Conservation (phyloP, 2,113 vertebrate species). For the Seriola aureovittata region DNA sequence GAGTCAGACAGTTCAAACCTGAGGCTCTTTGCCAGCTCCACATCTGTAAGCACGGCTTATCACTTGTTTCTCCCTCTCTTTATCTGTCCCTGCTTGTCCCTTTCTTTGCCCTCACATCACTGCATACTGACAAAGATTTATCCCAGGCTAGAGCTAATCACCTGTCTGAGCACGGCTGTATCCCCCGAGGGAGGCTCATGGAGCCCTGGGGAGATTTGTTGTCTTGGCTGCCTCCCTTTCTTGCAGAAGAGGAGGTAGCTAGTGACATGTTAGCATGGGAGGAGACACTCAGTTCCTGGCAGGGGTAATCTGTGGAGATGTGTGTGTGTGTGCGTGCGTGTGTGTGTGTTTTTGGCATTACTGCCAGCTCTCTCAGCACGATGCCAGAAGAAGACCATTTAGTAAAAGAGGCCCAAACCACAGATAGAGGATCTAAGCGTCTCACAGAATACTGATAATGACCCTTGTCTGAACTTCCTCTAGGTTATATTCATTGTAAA, state of each 20-base stretch:
- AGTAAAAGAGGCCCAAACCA: conserved; percentile 31
- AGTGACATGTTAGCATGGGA: conserved; percentile 50
- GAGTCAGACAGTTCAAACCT: conserved; percentile 43
- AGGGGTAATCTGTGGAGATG: conserved; percentile 59
- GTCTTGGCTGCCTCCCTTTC: conserved; percentile 46
- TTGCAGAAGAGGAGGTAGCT: conserved; percentile 44
- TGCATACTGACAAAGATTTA: conserved; percentile 49
- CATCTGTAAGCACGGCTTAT: conserved; percentile 55
- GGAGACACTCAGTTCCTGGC: conserved; percentile 44
- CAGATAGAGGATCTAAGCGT: conserved; percentile 18
- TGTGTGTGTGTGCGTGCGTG: conserved; percentile 38
- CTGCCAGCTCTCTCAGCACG: conserved; percentile 47
- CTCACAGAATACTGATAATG: conserved; percentile 46
- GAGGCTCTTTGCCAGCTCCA: conserved; percentile 42
- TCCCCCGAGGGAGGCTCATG: conserved; percentile 5
- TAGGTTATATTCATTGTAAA: not conserved
- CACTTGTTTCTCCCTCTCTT: conserved; percentile 28
- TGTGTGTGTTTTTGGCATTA: conserved; percentile 41
- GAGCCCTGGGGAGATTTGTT: conserved; percentile 54
- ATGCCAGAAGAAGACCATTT: conserved; percentile 51
- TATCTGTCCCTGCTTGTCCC: conserved; percentile 26
- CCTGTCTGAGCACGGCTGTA: conserved; percentile 24
- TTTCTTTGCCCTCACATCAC: conserved; percentile 15
- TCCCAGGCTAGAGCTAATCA: conserved; percentile 58
- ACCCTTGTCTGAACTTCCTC: conserved; percentile 26